Percentiles rank a stretch among this genome's conserved stretches.
Conservation (phyloP, 1,140 invertebrate genomes). For the Helicoverpa zea region DNA sequence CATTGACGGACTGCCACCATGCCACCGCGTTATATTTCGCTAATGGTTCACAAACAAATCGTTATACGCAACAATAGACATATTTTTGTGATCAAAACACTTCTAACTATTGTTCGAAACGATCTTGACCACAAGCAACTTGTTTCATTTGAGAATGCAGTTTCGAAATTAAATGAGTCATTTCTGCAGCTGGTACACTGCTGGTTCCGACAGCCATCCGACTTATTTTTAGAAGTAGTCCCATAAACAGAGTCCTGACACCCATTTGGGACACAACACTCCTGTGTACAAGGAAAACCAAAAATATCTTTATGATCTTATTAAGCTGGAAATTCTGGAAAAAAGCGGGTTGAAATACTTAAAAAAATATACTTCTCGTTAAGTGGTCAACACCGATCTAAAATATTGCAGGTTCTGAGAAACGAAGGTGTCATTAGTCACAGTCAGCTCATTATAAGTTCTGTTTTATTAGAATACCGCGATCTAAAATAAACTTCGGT, state of each 20-base stretch:
- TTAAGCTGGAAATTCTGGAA: constrained; percentile 34
- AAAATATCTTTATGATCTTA: constrained; percentile 39
- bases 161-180: constrained; percentile 17
- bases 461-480: constrained; percentile 37
- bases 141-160: constrained; percentile 10
- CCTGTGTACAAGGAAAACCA: constrained; percentile 29
- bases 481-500: constrained; percentile 35
- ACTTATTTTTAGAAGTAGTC: constrained; percentile 25
- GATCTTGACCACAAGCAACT: background rate
- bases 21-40: constrained; percentile 24
- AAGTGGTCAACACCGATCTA: constrained; percentile 37
- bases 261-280: constrained; percentile 37
- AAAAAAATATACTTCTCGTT: constrained; percentile 35
- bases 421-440: constrained; percentile 37
- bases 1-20: background rate
- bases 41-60: constrained; percentile 41
- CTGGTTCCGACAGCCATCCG: background rate
- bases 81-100: background rate
- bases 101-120: background rate
- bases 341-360: constrained; percentile 36
- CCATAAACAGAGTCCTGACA: constrained; percentile 44
- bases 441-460: constrained; percentile 28
- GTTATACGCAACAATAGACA: constrained; percentile 33
- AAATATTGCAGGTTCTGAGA: constrained; percentile 31
- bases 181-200: constrained; percentile 14